Evolutionary conservation across 2,113 vertebrate species (phyloP), one percentile per base, ranked within the genome.

Genomic region (Podarcis raffonei): DNA sequence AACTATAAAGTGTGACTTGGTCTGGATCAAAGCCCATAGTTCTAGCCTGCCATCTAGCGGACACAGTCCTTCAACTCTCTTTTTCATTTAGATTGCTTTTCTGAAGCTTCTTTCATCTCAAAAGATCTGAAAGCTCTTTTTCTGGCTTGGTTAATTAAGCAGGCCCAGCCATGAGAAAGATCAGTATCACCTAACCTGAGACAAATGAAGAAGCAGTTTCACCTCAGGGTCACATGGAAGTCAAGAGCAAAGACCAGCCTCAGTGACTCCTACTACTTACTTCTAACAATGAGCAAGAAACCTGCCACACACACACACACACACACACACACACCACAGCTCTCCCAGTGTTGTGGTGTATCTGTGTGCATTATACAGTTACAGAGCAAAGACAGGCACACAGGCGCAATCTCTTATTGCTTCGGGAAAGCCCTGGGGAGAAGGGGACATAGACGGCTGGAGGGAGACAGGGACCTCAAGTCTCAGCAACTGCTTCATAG

Each of bases 21-120:
- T 62, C 59, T 62, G 59, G 18, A 4, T 62, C 59, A 18, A 77
- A 77, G 23, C 1, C 7, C 11, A 27, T 57, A 72, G 5, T 39
- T 23, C 27, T 37, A 66, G 53, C 18, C 87, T 42, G 80, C 87
- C 87, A 76, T 3, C 86, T 87, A 42, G 68, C 42, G 86, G 86
- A 42, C 8, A 27, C 57, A 82, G 37, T 3, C n/a, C 35, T 53
- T 30, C 30, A 15, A 22, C 30, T 39, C 27, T 4, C 15, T 20
- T 25, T 5, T 85, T 39, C 42, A 13, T n/a, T 59, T 59, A 13
- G 23, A 12, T 62, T 16, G 6, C 11, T 32, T 53, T 87, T 42
- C 7, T 65, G 25, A 53, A 15, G 15, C 69, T 74, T 71, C 18
- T 57, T 81, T 62, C 11, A 42, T 74, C 27, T 74, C 68, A n/a